Base-by-base conservation (phyloP, 2,797 vertebrate species). In the Hipposideros larvatus region DNA sequence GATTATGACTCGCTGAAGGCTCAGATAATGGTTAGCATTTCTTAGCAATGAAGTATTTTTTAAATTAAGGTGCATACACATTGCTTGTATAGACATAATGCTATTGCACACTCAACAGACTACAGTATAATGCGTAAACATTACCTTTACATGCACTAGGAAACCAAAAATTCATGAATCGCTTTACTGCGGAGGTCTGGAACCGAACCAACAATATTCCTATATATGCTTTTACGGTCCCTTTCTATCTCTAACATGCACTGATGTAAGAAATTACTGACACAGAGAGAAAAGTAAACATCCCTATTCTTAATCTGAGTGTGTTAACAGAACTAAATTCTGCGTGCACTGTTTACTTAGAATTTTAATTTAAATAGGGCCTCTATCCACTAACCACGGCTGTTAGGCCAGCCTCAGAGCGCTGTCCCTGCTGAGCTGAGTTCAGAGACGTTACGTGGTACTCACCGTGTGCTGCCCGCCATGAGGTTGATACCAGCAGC, bases 401-500 rank as follows among this genome's bases (percentile, higher is more conserved):
- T 15, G 0, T 51, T 13, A 93, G 68, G 34, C 71, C 74, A 79
- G 1, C 15, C 0, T 31, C 37, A 46, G 13, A 61, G 37, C 11
- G 6, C 19, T 5, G 21, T 34, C 63, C 7, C 41, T 43, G 9
- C 37, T 57, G 57, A 15, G 13, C 48, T 4, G 48, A 51, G 48
- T 0, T 13, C 37, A 37, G 53, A 85, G 46, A 75, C 0, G 26
- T 43, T 7, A 4, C 90, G 8, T 48, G 0, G 0, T 11, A 66
- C 98, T 97, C 71, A 99, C 99, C 99, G 99, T 70, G 97, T 84
- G 57, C 71, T 98, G 90, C 68, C 98, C 65, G 95, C 97, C 98
- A 98, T 98, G 71, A 99, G 98, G 70, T 98, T 99, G 95, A 99
- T 98, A 28, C 99, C 99, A 0, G 99, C 98, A 0, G 99, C 99